Conservation (phyloP, 2,113 vertebrate genomes). For the Asarcornis scutulata region DNA sequence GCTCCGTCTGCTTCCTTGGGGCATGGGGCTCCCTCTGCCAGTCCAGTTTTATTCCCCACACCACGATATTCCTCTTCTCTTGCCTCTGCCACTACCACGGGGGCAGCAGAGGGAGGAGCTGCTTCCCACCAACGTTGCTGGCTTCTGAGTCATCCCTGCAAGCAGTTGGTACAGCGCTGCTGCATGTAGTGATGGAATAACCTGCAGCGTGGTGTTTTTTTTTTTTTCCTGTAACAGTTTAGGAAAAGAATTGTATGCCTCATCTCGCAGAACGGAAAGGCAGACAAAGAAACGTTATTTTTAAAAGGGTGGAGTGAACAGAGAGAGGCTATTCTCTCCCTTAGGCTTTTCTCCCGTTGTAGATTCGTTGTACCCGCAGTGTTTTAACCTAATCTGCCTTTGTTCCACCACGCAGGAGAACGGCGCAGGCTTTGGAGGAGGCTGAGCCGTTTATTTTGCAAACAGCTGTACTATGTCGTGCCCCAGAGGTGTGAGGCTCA, state of each 20-base stretch:
- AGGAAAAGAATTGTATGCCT: not conserved
- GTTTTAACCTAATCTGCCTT: not conserved
- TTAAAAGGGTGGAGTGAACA: not conserved
- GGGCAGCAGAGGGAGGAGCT: not conserved
- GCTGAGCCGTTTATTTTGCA: accelerated
- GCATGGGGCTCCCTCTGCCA: not conserved
- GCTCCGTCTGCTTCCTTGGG: not conserved
- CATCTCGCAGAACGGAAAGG: accelerated
- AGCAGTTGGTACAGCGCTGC: not conserved
- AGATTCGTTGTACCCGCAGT: not conserved
- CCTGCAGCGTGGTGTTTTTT: not conserved
- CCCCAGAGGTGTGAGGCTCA: conserved; percentile 20
- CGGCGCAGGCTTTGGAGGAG: not conserved
- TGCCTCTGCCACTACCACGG: not conserved
- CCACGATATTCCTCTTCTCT: not conserved
- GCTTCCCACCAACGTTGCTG: not conserved
- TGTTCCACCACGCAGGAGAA: not conserved
- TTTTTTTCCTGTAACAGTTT: not conserved
- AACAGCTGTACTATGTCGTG: not conserved
- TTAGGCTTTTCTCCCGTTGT: not conserved
- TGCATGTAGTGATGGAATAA: not conserved
- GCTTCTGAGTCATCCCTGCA: not conserved
- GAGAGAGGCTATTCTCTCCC: not conserved
- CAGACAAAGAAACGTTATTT: not conserved
- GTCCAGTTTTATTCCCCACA: not conserved